A percentile compares a stretch with the other conserved stretches of the same genome.
Conservation (phyloP, 2,113 vertebrate species). For the Sarotherodon lohbergeri region DNA sequence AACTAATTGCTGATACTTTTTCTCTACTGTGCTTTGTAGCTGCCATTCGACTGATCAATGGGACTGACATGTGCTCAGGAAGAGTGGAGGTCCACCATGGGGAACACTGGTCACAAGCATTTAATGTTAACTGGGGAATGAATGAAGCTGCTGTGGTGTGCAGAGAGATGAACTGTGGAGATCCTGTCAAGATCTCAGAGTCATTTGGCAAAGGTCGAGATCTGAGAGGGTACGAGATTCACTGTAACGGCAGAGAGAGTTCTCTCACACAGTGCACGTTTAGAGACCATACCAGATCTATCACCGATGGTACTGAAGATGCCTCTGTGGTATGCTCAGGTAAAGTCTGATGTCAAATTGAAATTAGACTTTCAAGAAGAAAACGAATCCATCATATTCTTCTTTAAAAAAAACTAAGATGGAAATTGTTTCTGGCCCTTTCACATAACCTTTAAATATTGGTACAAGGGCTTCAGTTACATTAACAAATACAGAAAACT, state of each 20-base stretch:
- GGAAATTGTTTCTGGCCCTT: not conserved
- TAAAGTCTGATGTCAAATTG: not conserved
- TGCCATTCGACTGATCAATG: not conserved
- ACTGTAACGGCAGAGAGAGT: slow-evolving; percentile 27
- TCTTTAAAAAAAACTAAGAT: not conserved
- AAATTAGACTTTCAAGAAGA: not conserved
- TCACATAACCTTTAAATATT: not conserved
- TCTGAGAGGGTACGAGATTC: slow-evolving; percentile 1
- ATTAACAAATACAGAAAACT: not conserved
- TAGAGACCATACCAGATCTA: not conserved
- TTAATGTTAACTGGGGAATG: slow-evolving; percentile 28
- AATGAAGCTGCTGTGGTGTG: slow-evolving; percentile 53
- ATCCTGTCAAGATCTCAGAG: not conserved
- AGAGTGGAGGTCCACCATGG: slow-evolving; percentile 31
- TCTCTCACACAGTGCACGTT: slow-evolving; percentile 38
- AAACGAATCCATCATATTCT: not conserved
- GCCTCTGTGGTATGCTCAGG: slow-evolving; percentile 52
- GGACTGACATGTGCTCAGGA: slow-evolving; percentile 49
- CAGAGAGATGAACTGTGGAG: slow-evolving; percentile 60
- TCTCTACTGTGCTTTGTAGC: not conserved
- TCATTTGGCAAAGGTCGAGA: not conserved
- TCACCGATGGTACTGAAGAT: not conserved
- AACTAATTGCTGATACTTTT: not conserved
- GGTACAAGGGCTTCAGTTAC: not conserved
- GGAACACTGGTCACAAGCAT: slow-evolving; percentile 22